Base-by-base conservation (phyloP, 2,113 vertebrate species). In the Pygoscelis antarcticus region DNA sequence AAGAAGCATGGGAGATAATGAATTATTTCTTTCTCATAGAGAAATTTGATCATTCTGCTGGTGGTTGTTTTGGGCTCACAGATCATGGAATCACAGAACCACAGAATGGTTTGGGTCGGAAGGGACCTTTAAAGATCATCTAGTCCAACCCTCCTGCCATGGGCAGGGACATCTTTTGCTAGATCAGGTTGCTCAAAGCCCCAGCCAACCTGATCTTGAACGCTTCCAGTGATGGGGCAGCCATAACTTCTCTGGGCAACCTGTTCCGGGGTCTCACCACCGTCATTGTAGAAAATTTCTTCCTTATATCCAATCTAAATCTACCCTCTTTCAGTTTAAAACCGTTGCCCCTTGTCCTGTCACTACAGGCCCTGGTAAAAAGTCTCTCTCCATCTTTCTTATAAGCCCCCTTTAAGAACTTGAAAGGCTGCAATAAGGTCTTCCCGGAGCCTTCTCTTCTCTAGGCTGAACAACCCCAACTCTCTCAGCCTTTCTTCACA, bases 381-480 rank as follows among this genome's bases (percentile, higher is more conserved):
- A 49, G 7, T n/a, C 14, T 55, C 14, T 46, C 10, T 54, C 42
- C 15, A 2, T 38, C 30, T 52, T 47, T 47, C 70, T 49, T 77
- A 6, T 23, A 42, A 49, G 6, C 14, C 8, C 9, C 5, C 13
- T 49, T 68, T n/a, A 23, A 7, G 27, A 40, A 42, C 34, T 9
- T 34, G n/a, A 23, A 57, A 57, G 34, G 13, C 23, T 5, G 4
- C n/a, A 29, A 7, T 49, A 40, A 49, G 14, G 10, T 66, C 14
- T 57, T 12, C 12, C 30, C 0, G 0, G 4, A 58, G 22, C 52
- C 44, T 51, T n/a, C 15, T 77, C n/a, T 60, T 29, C 19, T 51
- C 16, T 5, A 23, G n/a, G 11, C 22, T 75, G 40, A 57, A 65
- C 60, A 55, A 17, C 13, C 7, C 10, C 23, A 51, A 11, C 25